phyloP scores from a whole-genome alignment of 2,797 vertebrate genomes.

The Rhinoraja longicauda region DNA sequence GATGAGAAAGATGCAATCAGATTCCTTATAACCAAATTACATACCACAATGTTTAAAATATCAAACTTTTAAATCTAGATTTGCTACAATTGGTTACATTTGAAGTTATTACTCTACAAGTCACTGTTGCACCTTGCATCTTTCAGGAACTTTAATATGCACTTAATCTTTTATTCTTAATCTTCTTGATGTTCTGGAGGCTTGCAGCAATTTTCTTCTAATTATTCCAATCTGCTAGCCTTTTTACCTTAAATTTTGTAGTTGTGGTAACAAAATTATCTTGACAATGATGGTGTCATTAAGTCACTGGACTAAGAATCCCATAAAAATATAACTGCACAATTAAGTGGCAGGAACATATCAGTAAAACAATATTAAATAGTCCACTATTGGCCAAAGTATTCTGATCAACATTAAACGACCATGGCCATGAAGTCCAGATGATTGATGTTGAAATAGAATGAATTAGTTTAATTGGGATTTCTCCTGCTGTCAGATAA shows the following conservation, averaged over 20 bases:
- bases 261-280: background rate
- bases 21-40: background rate
- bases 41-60: background rate
- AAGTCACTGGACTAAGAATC: background rate
- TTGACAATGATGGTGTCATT: background rate
- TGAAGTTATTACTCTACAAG: background rate
- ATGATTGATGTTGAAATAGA: background rate
- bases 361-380: background rate
- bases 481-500: background rate
- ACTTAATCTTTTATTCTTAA: background rate
- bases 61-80: background rate
- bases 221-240: background rate
- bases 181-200: background rate
- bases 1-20: background rate
- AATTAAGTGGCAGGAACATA: background rate
- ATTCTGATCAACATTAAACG: background rate
- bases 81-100: background rate
- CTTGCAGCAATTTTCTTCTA: background rate
- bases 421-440: background rate
- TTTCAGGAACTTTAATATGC: background rate
- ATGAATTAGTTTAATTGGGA: background rate
- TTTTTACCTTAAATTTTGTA: background rate
- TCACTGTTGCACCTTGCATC: background rate
- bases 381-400: background rate
- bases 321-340: background rate